Base-by-base conservation (phyloP, 2,888 invertebrate genomes). In the Camptogramma bilineatum region DNA sequence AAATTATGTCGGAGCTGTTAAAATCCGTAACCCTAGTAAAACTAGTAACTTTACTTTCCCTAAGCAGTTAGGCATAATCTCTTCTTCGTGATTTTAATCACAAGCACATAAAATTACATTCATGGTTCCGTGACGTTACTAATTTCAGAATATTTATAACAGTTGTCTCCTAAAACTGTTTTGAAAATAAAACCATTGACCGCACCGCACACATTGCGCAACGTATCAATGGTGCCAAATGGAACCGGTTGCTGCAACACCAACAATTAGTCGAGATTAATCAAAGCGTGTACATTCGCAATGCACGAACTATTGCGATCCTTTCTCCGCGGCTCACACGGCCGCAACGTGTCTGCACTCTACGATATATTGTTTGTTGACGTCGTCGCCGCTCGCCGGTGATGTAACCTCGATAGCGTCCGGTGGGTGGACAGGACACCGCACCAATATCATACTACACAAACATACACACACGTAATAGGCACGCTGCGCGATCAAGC, bases 391-490 rank as follows among this genome's bases (percentile, higher is more conserved):
- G 21, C 4, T 2, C 21, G 21, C 42, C 64, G 62, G 62, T 69
- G 71, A 71, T 64, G 68, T 60, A 62, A 66, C 58, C 39, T 44
- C 57, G 62, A 65, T 67, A 61, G 62, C 54, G 60, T 39, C 42
- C 58, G 60, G 71, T 69, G 69, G 69, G 69, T 47, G 69, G 64
- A 69, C 46, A 54, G 69, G 64, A 69, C 47, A 57, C 47, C 28
- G 42, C 51, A 51, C n/a, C 39, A 4, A 54, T 31, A 44, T 31
- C 21, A 53, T 56, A 53, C 28, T 42, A 52, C 44, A 51, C n/a
- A 44, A 4, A 51, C 47, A 39, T 24, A 56, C 48, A 47, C 54
- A 58, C 47, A 18, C 56, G 39, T 34, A 52, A 39, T 56, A 62
- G 34, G 10, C 50, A 52, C 13, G 46, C n/a, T 46, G 52, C 44